Base-by-base conservation (phyloP, 2,797 vertebrate species). In the Paramormyrops hopkinsi region DNA sequence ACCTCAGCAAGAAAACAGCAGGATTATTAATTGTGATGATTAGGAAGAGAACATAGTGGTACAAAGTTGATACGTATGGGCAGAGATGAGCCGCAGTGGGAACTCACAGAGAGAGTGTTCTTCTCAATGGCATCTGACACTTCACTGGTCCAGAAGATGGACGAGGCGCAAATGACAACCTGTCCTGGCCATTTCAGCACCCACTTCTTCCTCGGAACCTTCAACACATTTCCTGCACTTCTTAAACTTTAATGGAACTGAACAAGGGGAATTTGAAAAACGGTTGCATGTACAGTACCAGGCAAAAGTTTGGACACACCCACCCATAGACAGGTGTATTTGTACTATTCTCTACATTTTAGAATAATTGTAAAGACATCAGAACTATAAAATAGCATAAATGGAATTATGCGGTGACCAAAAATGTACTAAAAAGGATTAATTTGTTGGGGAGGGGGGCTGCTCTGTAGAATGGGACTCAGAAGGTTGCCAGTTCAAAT, bases 161-260 rank as follows among this genome's bases (percentile, higher is more conserved):
- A 97, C 19, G 98, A 99, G 59, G 97, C 97, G 89, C 97, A 98
- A 92, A 99, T 97, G 14, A 99, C 96, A n/a, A 98, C 96, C 93
- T 99, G 98, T 56, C 98, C 97, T 37, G 97, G 97, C 98, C 98
- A 99, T 92, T 97, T 95, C 91, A 99, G 94, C 25, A 99, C 98
- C 98, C 98, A 99, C 0, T 93, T 90, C 69, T 97, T 97, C 65
- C 96, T 95, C 86, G 97, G 96, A 87, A 98, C 91, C 98, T 99
- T 90, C 46, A 89, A 91, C 48, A 89, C 76, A 65, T 62, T 25
- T 1, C 29, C 17, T 51, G 17, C 25, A 48, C 22, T 59, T 65
- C 4, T 33, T 87, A 33, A 56, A 33, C 14, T 56, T 82, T 46
- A 46, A 82, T 6, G 37, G 3, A 73, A 37, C 65, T 12, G 37